Base-by-base conservation (phyloP, 2,113 vertebrate genomes). In the Pao palembangensis region DNA sequence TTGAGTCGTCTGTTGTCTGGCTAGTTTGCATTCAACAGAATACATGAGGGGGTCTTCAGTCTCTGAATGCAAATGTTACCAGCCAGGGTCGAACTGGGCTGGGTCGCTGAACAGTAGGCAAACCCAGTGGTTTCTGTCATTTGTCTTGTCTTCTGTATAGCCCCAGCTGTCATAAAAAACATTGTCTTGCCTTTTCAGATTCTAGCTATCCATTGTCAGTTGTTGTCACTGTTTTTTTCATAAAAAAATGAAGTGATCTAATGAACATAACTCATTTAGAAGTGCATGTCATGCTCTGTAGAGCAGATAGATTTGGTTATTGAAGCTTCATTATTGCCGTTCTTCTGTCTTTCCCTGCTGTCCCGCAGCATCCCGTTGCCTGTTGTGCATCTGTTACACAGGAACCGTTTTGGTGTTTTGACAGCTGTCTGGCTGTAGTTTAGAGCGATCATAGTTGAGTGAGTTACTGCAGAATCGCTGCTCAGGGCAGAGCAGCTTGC, bases 161-260 rank as follows among this genome's bases (percentile, higher is more conserved):
- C 59, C 49, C 21, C 58, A n/a, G 25, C 18, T 47, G 51, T 73
- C 42, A 5, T 67, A 0, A 42, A 48, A 48, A 75, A 66, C 57
- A 14, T 69, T 25, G 44, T 81, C 73, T 79, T 62, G 62, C 73
- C 67, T 80, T 71, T 78, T 80, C 72, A 67, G 53, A 75, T 55
- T 31, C 50, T 67, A 75, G 66, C 61, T 63, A 68, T 81, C 61
- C 71, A 69, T 68, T 71, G 69, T 76, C 67, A 71, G 61, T 81
- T 15, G 51, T 74, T 61, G 42, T 52, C 73, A 52, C 64, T 41
- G 48, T 53, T 58, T 67, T 63, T 65, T 68, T 19, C 57, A 61
- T 12, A 62, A 75, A 68, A 73, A 71, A 67, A 81, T 52, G 55
- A 60, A 68, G 71, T 28, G 59, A 66, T 61, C 55, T 34, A 55